Base-by-base conservation (phyloP, 2,888 invertebrate species). In the Pantelozetes paolii region DNA sequence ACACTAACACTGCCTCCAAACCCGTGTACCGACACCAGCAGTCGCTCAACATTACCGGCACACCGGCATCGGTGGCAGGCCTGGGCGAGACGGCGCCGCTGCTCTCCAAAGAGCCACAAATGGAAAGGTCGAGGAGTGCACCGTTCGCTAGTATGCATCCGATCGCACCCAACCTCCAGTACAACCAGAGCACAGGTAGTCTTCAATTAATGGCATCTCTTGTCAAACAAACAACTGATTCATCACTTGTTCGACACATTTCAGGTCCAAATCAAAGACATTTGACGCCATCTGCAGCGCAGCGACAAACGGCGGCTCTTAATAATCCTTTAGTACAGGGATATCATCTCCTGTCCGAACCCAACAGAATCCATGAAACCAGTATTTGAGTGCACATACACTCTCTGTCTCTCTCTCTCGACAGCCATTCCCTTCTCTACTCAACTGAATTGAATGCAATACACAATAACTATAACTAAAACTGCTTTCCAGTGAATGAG, bases 311-410 rank as follows among this genome's bases (percentile, higher is more conserved):
- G 32, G 62, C 62, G 32, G 62, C 62, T 32, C 32, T 62, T 3
- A 72, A 67, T 50, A 76, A 74, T 69, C 78, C 78, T 30, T 64
- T 78, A 57, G 72, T 76, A 28, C 78, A 77, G 71, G 77, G 78
- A 40, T 78, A 79, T 71, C 77, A 78, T 71, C 73, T 78, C 50
- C 71, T 79, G 40, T 70, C 74, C 18, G 78, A 78, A 71, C 74
- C 77, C 18, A 75, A 75, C 70, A 77, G 79, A 83, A 87, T 88
- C 82, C 88, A 88, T 84, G 89, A 89, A 82, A 88, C 88, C 81
- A 88, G 88, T 84, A 89, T 89, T 81, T 89, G 87, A 81, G 73
- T 9, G n/a, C n/a, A n/a, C n/a, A n/a, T n/a, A n/a, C n/a, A n/a
- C n/a, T n/a, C n/a, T n/a, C n/a, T n/a, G n/a, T n/a, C n/a, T n/a